A percentile compares a stretch with the other conserved stretches of the same genome.
phyloP scores from a whole-genome alignment of 2,113 vertebrate genomes.

The Podarcis muralis region DNA sequence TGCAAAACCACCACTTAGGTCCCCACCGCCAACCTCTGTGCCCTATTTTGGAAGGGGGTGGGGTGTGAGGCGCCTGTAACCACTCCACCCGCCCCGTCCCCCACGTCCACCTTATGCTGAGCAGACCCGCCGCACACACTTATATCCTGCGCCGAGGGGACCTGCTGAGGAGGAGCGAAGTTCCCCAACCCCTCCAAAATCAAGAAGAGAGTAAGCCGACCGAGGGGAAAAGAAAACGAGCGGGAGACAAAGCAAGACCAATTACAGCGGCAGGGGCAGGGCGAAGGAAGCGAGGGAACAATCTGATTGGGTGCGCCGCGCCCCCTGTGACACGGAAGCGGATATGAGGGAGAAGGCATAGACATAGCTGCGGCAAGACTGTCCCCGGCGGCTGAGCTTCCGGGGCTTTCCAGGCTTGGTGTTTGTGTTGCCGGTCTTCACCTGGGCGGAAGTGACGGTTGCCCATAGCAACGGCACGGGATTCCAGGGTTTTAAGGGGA shows the following conservation, averaged over 20 bases:
- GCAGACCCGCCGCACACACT: too few species aligned
- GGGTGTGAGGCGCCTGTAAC: not conserved
- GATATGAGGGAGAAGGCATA: not conserved
- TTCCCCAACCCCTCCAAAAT: not conserved
- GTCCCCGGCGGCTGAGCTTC: not conserved
- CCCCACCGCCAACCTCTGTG: too few species aligned
- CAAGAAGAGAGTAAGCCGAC: not conserved
- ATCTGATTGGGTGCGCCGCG: not conserved
- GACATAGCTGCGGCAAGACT: not conserved
- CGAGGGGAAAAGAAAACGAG: too few species aligned
- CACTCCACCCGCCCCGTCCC: not conserved
- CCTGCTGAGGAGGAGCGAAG: not conserved
- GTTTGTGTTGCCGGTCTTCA: too few species aligned
- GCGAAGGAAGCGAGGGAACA: too few species aligned
- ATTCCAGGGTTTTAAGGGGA: too few species aligned
- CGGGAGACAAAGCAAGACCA: not conserved
- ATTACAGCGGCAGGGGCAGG: not conserved
- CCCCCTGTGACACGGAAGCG: not conserved
- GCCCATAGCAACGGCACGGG: not conserved
- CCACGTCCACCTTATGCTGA: not conserved
- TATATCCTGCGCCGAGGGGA: not conserved
- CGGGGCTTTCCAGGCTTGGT: not conserved
- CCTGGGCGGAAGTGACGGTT: not conserved
- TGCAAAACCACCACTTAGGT: too few species aligned
- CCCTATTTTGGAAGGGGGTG: not conserved